A percentile compares a stretch with the other conserved stretches of the same genome.
Conservation (phyloP, 2,797 vertebrate genomes). For the Sebastes nivosus region DNA sequence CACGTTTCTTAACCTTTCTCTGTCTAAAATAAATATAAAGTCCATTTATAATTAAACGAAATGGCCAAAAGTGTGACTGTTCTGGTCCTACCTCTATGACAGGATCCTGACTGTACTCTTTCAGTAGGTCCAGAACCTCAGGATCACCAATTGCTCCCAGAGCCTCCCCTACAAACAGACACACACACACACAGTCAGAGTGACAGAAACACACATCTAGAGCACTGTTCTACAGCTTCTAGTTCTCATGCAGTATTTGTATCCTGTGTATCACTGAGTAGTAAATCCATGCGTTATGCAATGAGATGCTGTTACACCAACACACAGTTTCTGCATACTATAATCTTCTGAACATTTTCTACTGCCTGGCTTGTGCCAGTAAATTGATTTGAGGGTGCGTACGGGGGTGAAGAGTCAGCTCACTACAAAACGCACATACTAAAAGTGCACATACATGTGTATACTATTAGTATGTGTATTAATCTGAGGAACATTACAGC, state of each 20-base stretch:
- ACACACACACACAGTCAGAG: background rate
- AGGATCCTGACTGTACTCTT: constrained; percentile 86
- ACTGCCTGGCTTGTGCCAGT: background rate
- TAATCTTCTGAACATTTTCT: background rate
- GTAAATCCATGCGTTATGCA: background rate
- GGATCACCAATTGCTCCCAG: constrained; percentile 92
- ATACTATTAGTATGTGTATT: no score
- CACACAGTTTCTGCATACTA: background rate
- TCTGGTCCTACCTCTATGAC: constrained; percentile 86
- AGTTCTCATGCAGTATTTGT: background rate
- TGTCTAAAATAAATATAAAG: no score
- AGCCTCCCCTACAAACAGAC: constrained; percentile 88
- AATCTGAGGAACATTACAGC: no score
- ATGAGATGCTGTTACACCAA: background rate
- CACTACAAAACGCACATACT: background rate
- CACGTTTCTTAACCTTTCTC: no score
- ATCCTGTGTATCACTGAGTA: background rate
- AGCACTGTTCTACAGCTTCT: background rate
- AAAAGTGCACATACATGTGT: background rate
- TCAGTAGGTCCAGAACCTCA: constrained; percentile 87
- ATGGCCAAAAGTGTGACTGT: background rate
- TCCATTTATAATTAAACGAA: no score
- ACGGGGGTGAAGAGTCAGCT: background rate
- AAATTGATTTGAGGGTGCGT: background rate
- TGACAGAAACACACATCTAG: background rate